Evolutionary conservation across 1,140 invertebrate species (phyloP).

Genomic region (Orchestia grillus): DNA sequence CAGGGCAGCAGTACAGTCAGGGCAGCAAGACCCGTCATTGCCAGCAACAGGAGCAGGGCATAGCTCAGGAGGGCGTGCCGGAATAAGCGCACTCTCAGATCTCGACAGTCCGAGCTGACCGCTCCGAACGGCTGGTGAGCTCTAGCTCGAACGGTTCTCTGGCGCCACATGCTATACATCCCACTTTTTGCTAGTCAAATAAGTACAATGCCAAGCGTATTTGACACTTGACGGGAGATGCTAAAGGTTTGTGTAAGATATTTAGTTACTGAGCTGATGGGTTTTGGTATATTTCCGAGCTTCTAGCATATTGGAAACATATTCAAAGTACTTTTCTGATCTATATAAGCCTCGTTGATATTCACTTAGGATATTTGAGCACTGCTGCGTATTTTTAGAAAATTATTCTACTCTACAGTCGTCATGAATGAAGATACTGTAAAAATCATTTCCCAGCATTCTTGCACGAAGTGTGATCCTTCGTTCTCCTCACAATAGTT

Average conservation of each 20-base stretch:
- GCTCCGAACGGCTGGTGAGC: not conserved
- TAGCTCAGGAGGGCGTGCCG: conserved; percentile 22
- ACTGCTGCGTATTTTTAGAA: not conserved
- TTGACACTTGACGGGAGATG: not conserved
- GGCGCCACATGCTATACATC: not conserved
- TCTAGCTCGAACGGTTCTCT: not conserved
- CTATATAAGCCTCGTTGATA: not conserved
- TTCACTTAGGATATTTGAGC: not conserved
- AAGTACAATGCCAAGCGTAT: not conserved
- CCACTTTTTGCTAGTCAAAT: not conserved
- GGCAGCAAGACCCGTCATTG: not conserved
- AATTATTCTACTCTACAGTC: not conserved
- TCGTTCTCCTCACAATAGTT: not conserved
- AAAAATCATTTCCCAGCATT: not conserved
- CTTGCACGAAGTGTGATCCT: not conserved
- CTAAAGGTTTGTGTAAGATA: not conserved
- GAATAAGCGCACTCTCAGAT: conserved; percentile 29
- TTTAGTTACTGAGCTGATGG: not conserved
- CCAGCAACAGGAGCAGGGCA: conserved; percentile 13
- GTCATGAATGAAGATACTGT: not conserved
- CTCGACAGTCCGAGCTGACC: not conserved
- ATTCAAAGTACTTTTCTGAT: not conserved
- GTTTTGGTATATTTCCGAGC: not conserved
- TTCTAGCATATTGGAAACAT: not conserved
- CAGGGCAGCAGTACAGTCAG: not conserved